Conservation (phyloP, 2,888 invertebrate genomes). For the Archips xylosteana region DNA sequence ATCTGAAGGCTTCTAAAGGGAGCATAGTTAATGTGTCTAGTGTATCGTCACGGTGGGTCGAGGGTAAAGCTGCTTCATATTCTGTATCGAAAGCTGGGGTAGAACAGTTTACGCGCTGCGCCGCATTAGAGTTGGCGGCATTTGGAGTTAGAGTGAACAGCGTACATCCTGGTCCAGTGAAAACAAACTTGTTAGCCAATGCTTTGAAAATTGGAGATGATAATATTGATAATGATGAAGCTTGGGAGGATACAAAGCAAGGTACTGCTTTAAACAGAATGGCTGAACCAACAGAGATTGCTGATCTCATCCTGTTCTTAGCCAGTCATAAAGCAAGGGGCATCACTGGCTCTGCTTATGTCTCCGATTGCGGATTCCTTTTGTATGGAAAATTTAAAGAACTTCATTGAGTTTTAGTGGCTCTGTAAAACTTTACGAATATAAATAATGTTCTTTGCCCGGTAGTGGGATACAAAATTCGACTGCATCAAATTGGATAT, state of each 20-base stretch:
- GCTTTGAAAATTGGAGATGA: slow-evolving; percentile 43
- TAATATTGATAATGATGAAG: neutral
- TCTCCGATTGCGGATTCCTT: too few species aligned
- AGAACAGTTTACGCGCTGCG: slow-evolving; percentile 90
- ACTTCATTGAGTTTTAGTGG: too few species aligned
- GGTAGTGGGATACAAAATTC: too few species aligned
- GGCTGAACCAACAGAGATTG: slow-evolving; percentile 50
- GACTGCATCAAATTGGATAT: too few species aligned
- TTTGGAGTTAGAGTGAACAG: slow-evolving; percentile 88
- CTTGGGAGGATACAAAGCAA: neutral
- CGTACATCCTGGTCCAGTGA: slow-evolving; percentile 90
- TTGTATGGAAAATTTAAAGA: too few species aligned
- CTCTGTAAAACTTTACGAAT: too few species aligned
- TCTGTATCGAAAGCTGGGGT: slow-evolving; percentile 90
- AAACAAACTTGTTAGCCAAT: slow-evolving; percentile 53
- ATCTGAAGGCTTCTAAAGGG: slow-evolving; percentile 56
- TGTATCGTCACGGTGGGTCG: slow-evolving; percentile 42
- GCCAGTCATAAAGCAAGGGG: slow-evolving; percentile 12
- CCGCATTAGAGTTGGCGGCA: slow-evolving; percentile 87
- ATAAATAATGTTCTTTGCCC: too few species aligned
- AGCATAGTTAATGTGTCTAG: slow-evolving; percentile 65
- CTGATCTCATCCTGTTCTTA: slow-evolving; percentile 17
- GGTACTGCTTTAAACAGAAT: slow-evolving; percentile 51
- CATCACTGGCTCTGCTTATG: neutral
- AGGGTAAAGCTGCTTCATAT: slow-evolving; percentile 68